Conservation (phyloP, 2,113 vertebrate genomes). For the Chloropsis hardwickii region DNA sequence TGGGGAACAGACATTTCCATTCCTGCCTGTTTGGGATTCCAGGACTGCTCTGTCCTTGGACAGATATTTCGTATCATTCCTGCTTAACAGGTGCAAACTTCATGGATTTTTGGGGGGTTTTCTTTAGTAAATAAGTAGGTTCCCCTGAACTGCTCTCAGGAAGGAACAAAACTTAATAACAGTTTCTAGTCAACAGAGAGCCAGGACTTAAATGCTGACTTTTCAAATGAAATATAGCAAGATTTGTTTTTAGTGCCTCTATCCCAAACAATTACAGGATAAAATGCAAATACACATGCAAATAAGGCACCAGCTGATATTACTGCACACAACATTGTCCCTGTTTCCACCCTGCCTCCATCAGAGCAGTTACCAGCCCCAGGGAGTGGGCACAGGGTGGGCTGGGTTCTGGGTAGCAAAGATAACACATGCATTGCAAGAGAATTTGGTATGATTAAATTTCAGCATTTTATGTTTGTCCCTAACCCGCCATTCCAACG, state of each 20-base stretch:
- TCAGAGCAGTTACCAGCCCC: background rate
- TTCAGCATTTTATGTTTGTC: conserved; percentile 42
- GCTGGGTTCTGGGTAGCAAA: conserved; percentile 29
- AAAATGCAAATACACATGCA: conserved; percentile 66
- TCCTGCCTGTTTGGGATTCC: background rate
- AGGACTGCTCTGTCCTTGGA: background rate
- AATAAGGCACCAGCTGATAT: conserved; percentile 31
- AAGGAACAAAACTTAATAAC: background rate
- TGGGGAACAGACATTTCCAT: background rate
- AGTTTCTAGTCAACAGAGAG: background rate
- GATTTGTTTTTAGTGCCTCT: conserved; percentile 50
- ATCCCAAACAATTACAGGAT: background rate
- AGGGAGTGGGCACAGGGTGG: conserved; percentile 2
- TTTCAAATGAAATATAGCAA: background rate
- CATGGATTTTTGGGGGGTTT: background rate
- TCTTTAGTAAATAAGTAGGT: background rate
- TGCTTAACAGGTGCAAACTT: background rate
- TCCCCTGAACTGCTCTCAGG: background rate
- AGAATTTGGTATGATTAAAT: conserved; percentile 44
- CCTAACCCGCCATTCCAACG: conserved; percentile 11
- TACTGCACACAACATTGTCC: background rate
- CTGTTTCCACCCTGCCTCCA: background rate
- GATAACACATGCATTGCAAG: conserved; percentile 54
- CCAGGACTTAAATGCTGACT: background rate
- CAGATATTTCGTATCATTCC: background rate